These are phyloP conservation scores for Chromobotia macracanthus DNA, from an alignment of 2,797 vertebrate genomes.

Conservation along the genomic window DNA sequence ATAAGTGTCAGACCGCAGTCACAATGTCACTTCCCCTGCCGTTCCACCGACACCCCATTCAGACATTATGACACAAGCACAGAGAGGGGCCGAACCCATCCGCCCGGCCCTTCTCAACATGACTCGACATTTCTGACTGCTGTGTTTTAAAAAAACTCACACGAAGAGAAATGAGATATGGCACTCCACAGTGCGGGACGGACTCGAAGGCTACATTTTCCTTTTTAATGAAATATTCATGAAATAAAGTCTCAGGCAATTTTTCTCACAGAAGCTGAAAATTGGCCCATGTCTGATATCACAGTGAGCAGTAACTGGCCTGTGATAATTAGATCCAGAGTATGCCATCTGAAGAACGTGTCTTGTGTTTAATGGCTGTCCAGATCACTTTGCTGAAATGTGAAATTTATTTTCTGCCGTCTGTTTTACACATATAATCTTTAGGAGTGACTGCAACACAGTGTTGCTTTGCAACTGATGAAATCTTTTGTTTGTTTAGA, in stretches of 20 bases:
- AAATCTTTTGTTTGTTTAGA: conserved; percentile 7
- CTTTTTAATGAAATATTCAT: conserved; percentile 53
- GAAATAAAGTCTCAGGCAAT: conserved; percentile 30
- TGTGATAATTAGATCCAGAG: conserved; percentile 29
- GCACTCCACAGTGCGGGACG: conserved; percentile 58
- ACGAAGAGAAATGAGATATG: conserved; percentile 34
- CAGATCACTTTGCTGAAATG: not conserved
- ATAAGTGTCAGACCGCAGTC: conserved; percentile 4
- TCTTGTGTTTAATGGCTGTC: conserved; percentile 24
- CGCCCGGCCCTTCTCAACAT: conserved; percentile 16
- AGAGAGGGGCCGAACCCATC: conserved; percentile 36
- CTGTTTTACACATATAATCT: not conserved
- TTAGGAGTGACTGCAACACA: not conserved
- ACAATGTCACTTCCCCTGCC: conserved; percentile 52
- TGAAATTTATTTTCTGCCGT: not conserved
- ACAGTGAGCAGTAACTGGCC: conserved; percentile 34
- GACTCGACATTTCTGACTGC: conserved; percentile 26
- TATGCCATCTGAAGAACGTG: conserved; percentile 6
- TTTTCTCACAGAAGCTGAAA: conserved; percentile 36
- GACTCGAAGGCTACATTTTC: conserved; percentile 40
- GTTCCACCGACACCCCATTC: conserved; percentile 64
- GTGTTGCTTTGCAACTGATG: not conserved
- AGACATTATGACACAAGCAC: conserved; percentile 58
- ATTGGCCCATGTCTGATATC: conserved; percentile 24
- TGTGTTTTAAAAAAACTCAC: conserved; percentile 13